Percentiles rank a stretch among this genome's conserved stretches.
phyloP scores from a whole-genome alignment of 2,797 vertebrate genomes.

The Hemitrygon akajei region DNA sequence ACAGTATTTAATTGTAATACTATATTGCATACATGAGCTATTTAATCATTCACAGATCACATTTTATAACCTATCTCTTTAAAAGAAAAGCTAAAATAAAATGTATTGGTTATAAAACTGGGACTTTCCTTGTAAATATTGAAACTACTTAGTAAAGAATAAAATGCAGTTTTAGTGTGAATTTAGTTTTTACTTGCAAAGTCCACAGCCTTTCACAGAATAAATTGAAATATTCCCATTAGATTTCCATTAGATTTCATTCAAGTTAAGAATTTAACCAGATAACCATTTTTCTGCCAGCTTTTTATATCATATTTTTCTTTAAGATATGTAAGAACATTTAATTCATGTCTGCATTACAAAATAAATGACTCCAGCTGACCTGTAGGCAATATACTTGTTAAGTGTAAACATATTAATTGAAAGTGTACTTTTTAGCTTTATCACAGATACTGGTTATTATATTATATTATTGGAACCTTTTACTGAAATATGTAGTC shows the following conservation, averaged over 20 bases:
- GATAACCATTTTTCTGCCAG: not conserved
- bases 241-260: conserved; percentile 14
- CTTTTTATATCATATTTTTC: not conserved
- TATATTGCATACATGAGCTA: conserved; percentile 17
- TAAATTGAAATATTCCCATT: conserved; percentile 24
- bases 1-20: conserved; percentile 12
- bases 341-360: not conserved
- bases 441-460: not conserved
- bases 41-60: conserved; percentile 23
- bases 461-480: not conserved
- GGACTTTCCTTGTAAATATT: conserved; percentile 16
- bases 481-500: not conserved
- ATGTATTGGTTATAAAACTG: not conserved
- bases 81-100: conserved; percentile 12
- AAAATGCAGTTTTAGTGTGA: conserved; percentile 14
- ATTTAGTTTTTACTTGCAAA: conserved; percentile 6
- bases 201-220: not conserved
- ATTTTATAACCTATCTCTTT: conserved; percentile 28
- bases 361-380: not conserved
- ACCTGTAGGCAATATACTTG: not conserved
- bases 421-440: not conserved
- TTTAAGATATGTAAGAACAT: conserved; percentile 9
- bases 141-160: conserved; percentile 20
- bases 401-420: not conserved
- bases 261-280: conserved; percentile 14